phyloP scores from a whole-genome alignment of 2,888 invertebrate species.

The Norana najaformis region DNA sequence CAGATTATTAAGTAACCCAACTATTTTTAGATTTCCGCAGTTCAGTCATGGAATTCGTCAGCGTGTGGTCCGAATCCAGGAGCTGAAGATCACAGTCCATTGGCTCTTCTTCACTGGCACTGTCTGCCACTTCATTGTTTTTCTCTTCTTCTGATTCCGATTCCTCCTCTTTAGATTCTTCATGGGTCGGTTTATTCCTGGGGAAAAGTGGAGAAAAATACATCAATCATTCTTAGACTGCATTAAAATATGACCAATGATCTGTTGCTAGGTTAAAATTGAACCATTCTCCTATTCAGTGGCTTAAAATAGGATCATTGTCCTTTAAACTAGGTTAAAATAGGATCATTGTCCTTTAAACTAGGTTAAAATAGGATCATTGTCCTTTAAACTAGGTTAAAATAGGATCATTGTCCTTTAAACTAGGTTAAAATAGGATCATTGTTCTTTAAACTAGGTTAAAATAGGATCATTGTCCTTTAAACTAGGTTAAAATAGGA shows the following conservation, averaged over 20 bases:
- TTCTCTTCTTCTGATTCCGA: slow-evolving; percentile 13
- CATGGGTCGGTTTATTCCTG: not conserved
- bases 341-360: not conserved
- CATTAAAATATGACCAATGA: not conserved
- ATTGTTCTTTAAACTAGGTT: too few species aligned
- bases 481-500: too few species aligned
- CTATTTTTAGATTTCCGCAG: not conserved
- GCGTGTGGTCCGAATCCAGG: not conserved
- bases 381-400: not conserved
- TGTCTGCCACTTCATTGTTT: not conserved
- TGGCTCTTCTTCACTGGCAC: not conserved
- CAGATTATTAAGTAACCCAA: too few species aligned
- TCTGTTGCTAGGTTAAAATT: not conserved
- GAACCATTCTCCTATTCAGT: not conserved
- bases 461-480: too few species aligned
- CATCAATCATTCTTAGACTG: not conserved
- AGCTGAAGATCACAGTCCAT: not conserved
- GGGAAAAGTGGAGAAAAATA: not conserved
- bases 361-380: not conserved
- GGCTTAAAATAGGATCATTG: not conserved
- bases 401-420: not conserved
- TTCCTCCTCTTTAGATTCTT: not conserved
- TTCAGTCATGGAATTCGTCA: too few species aligned
- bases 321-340: not conserved
- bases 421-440: too few species aligned